Evolutionary conservation across 2,113 vertebrate genomes (phyloP), one percentile per base, ranked within the genome.

Genomic region (Apistogramma diplotaenia): DNA sequence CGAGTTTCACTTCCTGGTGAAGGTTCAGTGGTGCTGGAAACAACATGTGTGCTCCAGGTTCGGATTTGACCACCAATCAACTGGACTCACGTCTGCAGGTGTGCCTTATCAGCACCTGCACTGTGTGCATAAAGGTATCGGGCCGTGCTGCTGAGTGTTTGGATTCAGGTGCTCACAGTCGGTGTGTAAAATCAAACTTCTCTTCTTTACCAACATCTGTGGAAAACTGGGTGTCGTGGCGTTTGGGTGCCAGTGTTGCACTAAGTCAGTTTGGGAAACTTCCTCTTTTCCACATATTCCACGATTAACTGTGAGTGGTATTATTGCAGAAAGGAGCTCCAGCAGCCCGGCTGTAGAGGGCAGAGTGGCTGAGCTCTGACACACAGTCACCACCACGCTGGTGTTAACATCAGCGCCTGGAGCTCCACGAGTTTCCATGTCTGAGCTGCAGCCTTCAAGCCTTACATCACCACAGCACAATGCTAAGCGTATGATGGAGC

Each of bases 151-250:
- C 35, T 65, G 23, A 65, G 6, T 65, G 35, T 65, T 43, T 65
- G 60, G 25, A 37, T 43, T 25, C 1, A 25, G 35, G 35, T 65
- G 13, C 43, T 43, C 43, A 43, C 61, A 1, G 61, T 6, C 61
- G 35, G 61, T 43, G 21, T 43, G 43, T 43, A 65, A 65, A 37
- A 0, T 65, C 21, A 10, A 43, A 21, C 60, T 0, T 1, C 33
- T 62, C 21, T 33, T 12, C 60, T 0, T 46, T 65, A 1, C 61
- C 0, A 0, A 46, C 15, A 67, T 46, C 0, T 67, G 61, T 27
- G 15, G 19, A 46, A 46, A 15, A 43, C 21, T 46, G 21, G 43
- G 37, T n/a, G 21, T 67, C 3, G 25, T 46, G 16, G 16, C 43
- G 61, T 65, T 65, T 11, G 37, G 15, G 1, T 46, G 25, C 5